Evolutionary conservation across 1,140 invertebrate genomes (phyloP), one percentile per base, ranked within the genome.

Genomic region (Pinna nobilis): DNA sequence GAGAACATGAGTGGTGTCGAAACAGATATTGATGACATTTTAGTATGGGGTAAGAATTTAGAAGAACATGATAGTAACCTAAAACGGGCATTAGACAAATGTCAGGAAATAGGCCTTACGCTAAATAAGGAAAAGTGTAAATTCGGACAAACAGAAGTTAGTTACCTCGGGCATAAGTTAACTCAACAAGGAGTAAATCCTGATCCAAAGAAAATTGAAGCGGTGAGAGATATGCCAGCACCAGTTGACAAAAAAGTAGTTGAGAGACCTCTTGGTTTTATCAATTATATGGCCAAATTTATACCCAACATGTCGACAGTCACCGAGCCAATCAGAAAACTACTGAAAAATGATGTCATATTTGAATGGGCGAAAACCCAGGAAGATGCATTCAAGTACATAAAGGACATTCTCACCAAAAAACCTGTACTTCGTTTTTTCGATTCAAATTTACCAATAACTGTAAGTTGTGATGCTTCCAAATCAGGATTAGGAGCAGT

Each of bases 91-190:
- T 60, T 83, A 61, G 25, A 74, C 5, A 28, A 23, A 55, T 72
- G 66, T 2, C 39, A 64, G 37, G 39, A 78, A 30, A 47, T 20
- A 23, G 18, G 82, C 15, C 9, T 33, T 0, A 67, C 23, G 20
- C 33, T 39, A n/a, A 25, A 50, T 13, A 53, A 13, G 28, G 20
- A n/a, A 30, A 50, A 50, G n/a, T 50, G 25, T 9, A 2, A 60
- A 39, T n/a, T n/a, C n/a, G n/a, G n/a, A 18, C 2, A 53, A 25
- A 37, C 20, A 3, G 28, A 59, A 68, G 15, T 69, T 6, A 55
- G 80, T 44, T 89, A 86, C 75, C 79, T 90, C 50, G 90, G 89
- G 6, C 82, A 89, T 64, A 66, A 84, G 9, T 74, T 90, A 35
- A 72, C 80, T 23, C 30, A 63, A 18, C 64, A 84, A 51, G 87